Conservation (phyloP, 2,797 vertebrate genomes). For the Danio kyathit region DNA sequence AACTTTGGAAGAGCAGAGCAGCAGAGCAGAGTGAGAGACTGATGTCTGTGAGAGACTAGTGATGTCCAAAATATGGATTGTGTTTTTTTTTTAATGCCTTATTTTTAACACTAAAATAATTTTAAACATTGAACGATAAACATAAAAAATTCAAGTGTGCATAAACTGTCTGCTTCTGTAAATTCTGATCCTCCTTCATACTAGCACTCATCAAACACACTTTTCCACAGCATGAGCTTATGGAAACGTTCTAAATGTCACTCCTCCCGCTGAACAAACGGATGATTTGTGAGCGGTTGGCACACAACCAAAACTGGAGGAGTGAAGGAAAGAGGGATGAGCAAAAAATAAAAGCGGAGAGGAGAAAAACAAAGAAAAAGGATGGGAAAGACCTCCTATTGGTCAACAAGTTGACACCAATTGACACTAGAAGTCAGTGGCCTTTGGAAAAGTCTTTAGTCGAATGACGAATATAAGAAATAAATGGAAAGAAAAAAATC, state of each 20-base stretch:
- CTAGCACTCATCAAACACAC: slow-evolving; percentile 34
- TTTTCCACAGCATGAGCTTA: slow-evolving; percentile 65
- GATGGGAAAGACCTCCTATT: slow-evolving; percentile 28
- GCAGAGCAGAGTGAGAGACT: too few species aligned
- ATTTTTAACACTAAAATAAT: too few species aligned
- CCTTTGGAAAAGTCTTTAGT: slow-evolving; percentile 47
- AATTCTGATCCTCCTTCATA: background rate
- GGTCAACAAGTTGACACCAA: slow-evolving; percentile 32
- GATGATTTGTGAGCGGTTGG: slow-evolving; percentile 70
- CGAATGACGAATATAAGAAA: slow-evolving; percentile 1
- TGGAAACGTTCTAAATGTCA: slow-evolving; percentile 78
- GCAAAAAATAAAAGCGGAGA: slow-evolving; percentile 21
- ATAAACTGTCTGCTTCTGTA: too few species aligned
- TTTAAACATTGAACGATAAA: too few species aligned
- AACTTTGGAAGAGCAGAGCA: too few species aligned
- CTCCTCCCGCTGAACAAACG: slow-evolving; percentile 70
- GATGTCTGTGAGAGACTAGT: too few species aligned
- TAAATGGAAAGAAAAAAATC: slow-evolving; percentile 22
- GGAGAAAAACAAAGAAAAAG: slow-evolving; percentile 26
- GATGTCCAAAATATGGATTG: too few species aligned
- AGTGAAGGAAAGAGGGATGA: slow-evolving; percentile 45
- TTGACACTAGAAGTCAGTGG: slow-evolving; percentile 38
- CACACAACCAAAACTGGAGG: slow-evolving; percentile 55
- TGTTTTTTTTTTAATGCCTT: too few species aligned
- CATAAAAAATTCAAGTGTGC: too few species aligned